These are phyloP conservation scores for Volucella inflata DNA, from an alignment of 2,888 invertebrate genomes.

Conservation along the genomic window DNA sequence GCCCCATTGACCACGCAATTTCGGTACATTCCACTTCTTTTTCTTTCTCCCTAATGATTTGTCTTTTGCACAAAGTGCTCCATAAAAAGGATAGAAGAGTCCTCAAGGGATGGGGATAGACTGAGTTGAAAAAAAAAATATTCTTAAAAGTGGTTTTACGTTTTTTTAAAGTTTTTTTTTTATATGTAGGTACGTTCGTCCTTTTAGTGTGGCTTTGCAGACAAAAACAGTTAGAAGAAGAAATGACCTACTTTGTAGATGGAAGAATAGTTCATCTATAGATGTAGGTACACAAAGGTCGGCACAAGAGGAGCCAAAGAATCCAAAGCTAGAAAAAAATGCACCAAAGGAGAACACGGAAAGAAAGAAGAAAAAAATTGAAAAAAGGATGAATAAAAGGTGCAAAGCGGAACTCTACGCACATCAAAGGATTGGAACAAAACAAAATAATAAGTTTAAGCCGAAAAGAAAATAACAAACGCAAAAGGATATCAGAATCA, in stretches of 20 bases:
- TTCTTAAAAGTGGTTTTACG: slow-evolving; percentile 48
- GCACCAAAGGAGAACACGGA: slow-evolving; percentile 9
- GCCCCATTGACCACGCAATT: slow-evolving; percentile 52
- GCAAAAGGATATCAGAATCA: slow-evolving; percentile 24
- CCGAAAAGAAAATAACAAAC: slow-evolving; percentile 4
- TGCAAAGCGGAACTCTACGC: slow-evolving; percentile 57
- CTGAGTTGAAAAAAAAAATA: slow-evolving; percentile 17
- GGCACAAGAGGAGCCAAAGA: slow-evolving; percentile 13
- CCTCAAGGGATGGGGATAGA: slow-evolving; percentile 22
- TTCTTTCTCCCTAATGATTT: slow-evolving; percentile 46
- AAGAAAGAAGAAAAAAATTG: neutral
- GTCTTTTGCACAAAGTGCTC: slow-evolving; percentile 37
- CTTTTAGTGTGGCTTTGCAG: slow-evolving; percentile 42
- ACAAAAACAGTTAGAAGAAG: slow-evolving; percentile 69
- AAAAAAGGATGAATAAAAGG: slow-evolving; percentile 32
- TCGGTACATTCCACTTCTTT: neutral
- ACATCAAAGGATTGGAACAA: slow-evolving; percentile 52
- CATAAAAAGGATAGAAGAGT: slow-evolving; percentile 40
- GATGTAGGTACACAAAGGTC: slow-evolving; percentile 49
- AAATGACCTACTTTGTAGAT: slow-evolving; percentile 69
- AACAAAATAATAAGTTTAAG: slow-evolving; percentile 17
- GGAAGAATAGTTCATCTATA: slow-evolving; percentile 56
- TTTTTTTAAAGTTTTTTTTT: slow-evolving; percentile 1
- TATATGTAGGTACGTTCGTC: neutral
- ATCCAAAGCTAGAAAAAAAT: slow-evolving; percentile 17